Base-by-base conservation (phyloP, 37 sponge, comb jelly and placozoan genomes). In the Petrosia ficiformis region DNA sequence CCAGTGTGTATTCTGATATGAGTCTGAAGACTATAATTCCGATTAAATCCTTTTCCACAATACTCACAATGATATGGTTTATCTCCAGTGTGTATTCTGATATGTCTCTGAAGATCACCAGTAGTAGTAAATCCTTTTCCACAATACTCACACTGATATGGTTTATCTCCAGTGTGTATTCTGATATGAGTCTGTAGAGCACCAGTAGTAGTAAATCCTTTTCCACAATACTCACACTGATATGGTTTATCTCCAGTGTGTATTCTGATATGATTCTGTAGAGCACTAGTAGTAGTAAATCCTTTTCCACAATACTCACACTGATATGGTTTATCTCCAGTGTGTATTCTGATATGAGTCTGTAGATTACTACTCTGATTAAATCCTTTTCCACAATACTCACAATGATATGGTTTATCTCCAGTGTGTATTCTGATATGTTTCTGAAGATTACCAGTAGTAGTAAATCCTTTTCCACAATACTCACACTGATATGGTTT, bases 391-490 rank as follows among this genome's bases (percentile, higher is more conserved):
- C 67, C 80, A 82, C 84, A 82, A 57, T 78, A 78, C 33, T 77
- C 70, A 66, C 83, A 83, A 65, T 80, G 59, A 44, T 79, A 74
- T 44, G 85, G 80, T 42, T 70, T 84, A 40, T 73, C 67, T 44
- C 83, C 93, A 29, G 87, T 87, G 73, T 87, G 92, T 10, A 72
- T 95, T 40, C 89, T 65, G 60, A 95, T 72, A 77, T 95, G 96
- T 54, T 41, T 78, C 36, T 89, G 82, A 35, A 95, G 90, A 67
- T 73, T 30, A 57, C 73, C 63, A 69, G 44, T 78, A 22, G 43
- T 48, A 52, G 41, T 76, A 59, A 90, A 90, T 21, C 59, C 43
- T 80, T 86, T 77, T 42, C 60, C 82, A 81, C 87, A 90, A 68
- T 89, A 74, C 10, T 80, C 56, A 78, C 89, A 88, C 65, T 78